Base-by-base conservation (phyloP, 2,797 vertebrate species). In the Sebastes flavidus region DNA sequence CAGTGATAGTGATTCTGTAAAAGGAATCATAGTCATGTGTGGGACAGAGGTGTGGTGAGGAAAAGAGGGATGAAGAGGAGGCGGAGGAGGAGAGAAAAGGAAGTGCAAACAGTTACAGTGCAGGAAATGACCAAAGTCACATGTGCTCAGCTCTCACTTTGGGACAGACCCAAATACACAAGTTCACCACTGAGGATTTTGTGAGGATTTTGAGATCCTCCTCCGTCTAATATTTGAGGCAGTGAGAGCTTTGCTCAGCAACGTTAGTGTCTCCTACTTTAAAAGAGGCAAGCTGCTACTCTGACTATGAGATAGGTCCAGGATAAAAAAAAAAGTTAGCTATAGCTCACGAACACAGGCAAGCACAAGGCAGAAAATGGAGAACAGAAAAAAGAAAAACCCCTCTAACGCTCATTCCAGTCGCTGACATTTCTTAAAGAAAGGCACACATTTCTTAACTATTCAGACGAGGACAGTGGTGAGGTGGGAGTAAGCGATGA, bases 1-100 rank as follows among this genome's bases (percentile, higher is more conserved):
- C 97, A 98, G 97, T 98, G 96, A 99, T 97, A 96, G 98, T 98
- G 96, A 99, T 99, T 98, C 98, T 99, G 98, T 96, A 97, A 97
- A 87, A 96, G 97, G 96, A 97, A 97, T 95, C 95, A 80, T 95
- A 96, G 97, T 97, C 92, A 96, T 94, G 96, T 94, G 96, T 94
- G 94, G 94, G 95, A 96, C 61, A 78, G 84, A 93, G 78, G 83
- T 77, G 87, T 85, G 81, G 96, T 93, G 95, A 96, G 95, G 95
- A 95, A 96, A 90, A 95, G 95, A 80, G 60, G 65, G 72, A 77
- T 86, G 81, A 86, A 86, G 80, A 88, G 59, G 70, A 78, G 65
- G 83, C 1, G 4, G 36, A 38, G 65, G 84, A 73, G 58, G 68
- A 82, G 81, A 92, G 97, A 97, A 95, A 95, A 92, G 95, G 96